Base-by-base conservation (phyloP, 37 sponge, comb jelly and placozoan species). In the Beroe ovata region DNA sequence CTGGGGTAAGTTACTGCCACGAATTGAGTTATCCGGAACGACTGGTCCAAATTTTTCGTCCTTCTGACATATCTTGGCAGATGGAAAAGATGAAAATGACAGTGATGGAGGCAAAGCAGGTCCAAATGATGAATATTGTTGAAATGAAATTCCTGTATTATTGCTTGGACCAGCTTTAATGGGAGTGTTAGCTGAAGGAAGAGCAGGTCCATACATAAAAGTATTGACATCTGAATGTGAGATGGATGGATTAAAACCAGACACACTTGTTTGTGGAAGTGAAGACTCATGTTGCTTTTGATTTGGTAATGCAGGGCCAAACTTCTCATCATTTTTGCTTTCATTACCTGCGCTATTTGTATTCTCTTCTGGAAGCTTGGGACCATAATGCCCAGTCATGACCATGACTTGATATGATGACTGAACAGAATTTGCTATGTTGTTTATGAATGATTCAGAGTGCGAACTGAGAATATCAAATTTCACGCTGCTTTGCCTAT, bases 51-150 rank as follows among this genome's bases (percentile, higher is more conserved):
- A 29, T 69, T 14, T 34, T 28, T 69, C 8, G 4, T 69, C 71
- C 38, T 69, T 21, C 26, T 8, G 38, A 25, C 18, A 8, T 47
- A 11, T 47, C 11, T 47, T 47, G 11, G 6, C 38, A 69, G 71
- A 69, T 19, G 84, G 84, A 77, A 77, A 77, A 14, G 69, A 66
- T 34, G 69, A 66, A 66, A 66, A 66, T 33, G 30, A 25, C 30
- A 30, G 35, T 8, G 69, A 19, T 34, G 84, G 33, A 38, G 84
- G 54, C 1, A 77, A 36, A 14, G 84, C 47, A 77, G 84, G 84
- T 3, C 84, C 47, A 42, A 40, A 39, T 41, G 47, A 29, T 32
- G 69, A 18, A 66, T 66, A 66, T 34, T 18, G 3, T 66, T 66
- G 69, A 34, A 66, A 8, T 6, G 69, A 37, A 47, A 47, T 11